Conservation (phyloP, 2,888 invertebrate species). For the Coleophora flavipennella region DNA sequence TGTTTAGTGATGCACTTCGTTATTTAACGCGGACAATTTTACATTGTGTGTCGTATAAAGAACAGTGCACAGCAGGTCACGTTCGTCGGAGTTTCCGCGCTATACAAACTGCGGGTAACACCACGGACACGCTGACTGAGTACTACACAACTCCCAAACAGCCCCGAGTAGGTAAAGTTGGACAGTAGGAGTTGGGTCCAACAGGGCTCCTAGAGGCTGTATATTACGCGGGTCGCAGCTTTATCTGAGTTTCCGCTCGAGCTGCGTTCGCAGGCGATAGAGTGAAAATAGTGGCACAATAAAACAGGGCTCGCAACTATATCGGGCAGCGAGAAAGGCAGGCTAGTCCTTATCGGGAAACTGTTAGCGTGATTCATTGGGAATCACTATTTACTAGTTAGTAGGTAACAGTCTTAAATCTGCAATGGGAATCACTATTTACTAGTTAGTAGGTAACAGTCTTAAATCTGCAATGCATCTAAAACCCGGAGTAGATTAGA, state of each 20-base stretch:
- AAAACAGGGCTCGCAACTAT: conserved; percentile 56
- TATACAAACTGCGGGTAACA: too few relatives aligned
- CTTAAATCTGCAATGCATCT: conserved; percentile 21
- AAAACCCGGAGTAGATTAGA: too few relatives aligned
- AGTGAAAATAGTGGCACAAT: conserved; percentile 66
- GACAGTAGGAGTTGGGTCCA: not conserved
- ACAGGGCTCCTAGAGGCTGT: conserved; percentile 30
- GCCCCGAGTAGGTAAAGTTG: not conserved
- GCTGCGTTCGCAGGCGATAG: conserved; percentile 57
- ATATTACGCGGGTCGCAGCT: conserved; percentile 58
- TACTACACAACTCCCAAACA: not conserved
- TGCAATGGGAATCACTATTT: conserved; percentile 34
- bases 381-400: conserved; percentile 45
- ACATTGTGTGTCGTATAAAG: too few relatives aligned
- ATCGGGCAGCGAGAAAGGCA: conserved; percentile 34
- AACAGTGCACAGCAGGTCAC: too few relatives aligned
- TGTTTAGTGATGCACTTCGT: too few relatives aligned
- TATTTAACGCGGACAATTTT: too few relatives aligned
- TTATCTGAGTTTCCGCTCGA: conserved; percentile 66
- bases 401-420: conserved; percentile 18
- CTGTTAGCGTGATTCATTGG: conserved; percentile 63
- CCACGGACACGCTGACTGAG: too few relatives aligned
- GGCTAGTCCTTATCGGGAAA: conserved; percentile 59
- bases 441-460: conserved; percentile 28
- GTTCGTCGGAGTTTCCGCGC: too few relatives aligned